These are phyloP conservation scores for Gymnosoma rotundatum DNA, from an alignment of 2,888 invertebrate genomes.

Conservation along the genomic window DNA sequence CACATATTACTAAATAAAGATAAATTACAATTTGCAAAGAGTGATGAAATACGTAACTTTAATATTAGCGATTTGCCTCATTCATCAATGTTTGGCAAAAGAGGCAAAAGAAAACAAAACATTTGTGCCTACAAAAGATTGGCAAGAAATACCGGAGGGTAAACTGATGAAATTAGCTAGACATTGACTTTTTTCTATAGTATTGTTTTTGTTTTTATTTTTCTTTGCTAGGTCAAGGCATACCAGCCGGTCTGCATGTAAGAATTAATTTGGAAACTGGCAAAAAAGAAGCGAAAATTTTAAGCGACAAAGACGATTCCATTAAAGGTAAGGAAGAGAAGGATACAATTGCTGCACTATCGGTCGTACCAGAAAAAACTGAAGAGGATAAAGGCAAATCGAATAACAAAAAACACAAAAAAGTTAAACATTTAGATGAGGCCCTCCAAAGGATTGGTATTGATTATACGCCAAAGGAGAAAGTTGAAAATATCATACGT, in stretches of 20 bases:
- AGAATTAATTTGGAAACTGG: slow-evolving; percentile 90
- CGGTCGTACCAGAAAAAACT: slow-evolving; percentile 59
- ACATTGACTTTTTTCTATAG: not conserved
- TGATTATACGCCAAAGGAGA: slow-evolving; percentile 76
- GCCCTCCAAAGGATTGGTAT: slow-evolving; percentile 79
- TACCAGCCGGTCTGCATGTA: slow-evolving; percentile 89
- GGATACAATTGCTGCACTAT: slow-evolving; percentile 69
- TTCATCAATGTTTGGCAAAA: slow-evolving; percentile 21
- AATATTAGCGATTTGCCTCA: slow-evolving; percentile 15
- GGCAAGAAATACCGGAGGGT: slow-evolving; percentile 86
- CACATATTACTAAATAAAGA: slow-evolving; percentile 38
- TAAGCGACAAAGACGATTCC: slow-evolving; percentile 83
- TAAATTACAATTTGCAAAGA: not conserved
- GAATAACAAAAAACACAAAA: slow-evolving; percentile 42
- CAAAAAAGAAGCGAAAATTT: slow-evolving; percentile 88
- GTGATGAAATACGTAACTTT: slow-evolving; percentile 56
- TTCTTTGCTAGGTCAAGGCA: slow-evolving; percentile 84
- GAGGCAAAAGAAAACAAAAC: slow-evolving; percentile 77
- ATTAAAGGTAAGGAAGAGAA: slow-evolving; percentile 60
- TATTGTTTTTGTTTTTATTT: not conserved
- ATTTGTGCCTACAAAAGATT: slow-evolving; percentile 85
- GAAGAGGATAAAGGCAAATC: slow-evolving; percentile 27
- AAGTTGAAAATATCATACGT: slow-evolving; percentile 79
- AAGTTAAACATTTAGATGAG: slow-evolving; percentile 72
- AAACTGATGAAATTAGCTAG: slow-evolving; percentile 58